Evolutionary conservation across 2,113 vertebrate genomes (phyloP).

Genomic region (Illadopsis cleaveri): DNA sequence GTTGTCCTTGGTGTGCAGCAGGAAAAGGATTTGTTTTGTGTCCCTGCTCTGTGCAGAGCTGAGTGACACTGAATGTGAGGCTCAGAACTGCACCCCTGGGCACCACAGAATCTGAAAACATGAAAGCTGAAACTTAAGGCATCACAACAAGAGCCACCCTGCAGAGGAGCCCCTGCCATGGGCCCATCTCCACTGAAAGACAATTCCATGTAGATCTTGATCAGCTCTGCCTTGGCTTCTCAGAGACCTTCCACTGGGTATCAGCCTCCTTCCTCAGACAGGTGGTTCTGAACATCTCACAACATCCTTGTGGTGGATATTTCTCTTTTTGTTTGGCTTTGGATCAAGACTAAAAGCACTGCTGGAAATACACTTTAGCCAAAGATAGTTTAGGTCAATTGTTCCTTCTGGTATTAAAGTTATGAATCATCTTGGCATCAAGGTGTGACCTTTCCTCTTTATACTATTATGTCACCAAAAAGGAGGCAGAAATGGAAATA

Average conservation of each 20-base stretch:
- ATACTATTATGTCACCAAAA: slow-evolving; percentile 57
- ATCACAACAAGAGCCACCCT: background rate
- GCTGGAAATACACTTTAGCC: slow-evolving; percentile 38
- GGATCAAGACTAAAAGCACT: background rate
- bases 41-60: background rate
- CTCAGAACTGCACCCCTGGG: background rate
- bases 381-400: slow-evolving; percentile 60
- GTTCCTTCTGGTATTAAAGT: slow-evolving; percentile 66
- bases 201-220: background rate
- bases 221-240: background rate
- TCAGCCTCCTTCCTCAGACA: background rate
- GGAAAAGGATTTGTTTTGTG: background rate
- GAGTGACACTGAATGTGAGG: background rate
- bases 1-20: background rate
- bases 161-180: background rate
- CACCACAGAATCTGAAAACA: background rate
- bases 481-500: slow-evolving; percentile 61
- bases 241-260: background rate
- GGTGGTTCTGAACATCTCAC: background rate
- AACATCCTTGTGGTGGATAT: background rate
- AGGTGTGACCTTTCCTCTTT: slow-evolving; percentile 60
- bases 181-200: background rate
- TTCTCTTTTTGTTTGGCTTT: background rate
- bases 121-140: background rate
- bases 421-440: slow-evolving; percentile 69